A percentile compares a stretch with the other conserved stretches of the same genome.
These are phyloP conservation scores for Anas platyrhynchos DNA, from an alignment of 2,113 vertebrate genomes.

Conservation along the genomic window DNA sequence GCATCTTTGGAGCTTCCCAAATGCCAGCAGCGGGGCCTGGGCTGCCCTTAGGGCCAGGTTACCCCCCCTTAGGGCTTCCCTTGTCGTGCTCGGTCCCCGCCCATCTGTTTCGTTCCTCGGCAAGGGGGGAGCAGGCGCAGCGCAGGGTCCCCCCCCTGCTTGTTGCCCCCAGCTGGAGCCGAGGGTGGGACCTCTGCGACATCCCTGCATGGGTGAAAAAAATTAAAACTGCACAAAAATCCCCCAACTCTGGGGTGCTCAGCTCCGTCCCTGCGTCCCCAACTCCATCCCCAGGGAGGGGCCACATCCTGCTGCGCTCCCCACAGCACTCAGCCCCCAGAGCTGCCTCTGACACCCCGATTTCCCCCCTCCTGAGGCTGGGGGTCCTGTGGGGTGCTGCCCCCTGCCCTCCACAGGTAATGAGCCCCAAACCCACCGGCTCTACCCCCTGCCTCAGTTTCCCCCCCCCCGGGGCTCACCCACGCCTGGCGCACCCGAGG, in stretches of 20 bases:
- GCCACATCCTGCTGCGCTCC: too few relatives aligned
- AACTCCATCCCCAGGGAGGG: too few relatives aligned
- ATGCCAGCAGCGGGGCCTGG: background rate
- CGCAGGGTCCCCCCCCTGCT: background rate
- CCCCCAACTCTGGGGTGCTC: background rate
- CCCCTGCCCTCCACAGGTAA: background rate
- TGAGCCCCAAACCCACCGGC: background rate
- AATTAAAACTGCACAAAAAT: too few relatives aligned
- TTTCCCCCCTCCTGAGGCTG: too few relatives aligned
- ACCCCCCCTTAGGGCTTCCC: background rate
- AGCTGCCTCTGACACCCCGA: accelerated
- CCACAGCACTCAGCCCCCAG: background rate
- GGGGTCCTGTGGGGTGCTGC: background rate
- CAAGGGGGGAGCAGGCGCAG: too few relatives aligned
- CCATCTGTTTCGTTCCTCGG: background rate
- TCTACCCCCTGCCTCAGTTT: background rate
- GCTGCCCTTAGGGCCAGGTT: background rate
- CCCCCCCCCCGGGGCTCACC: background rate
- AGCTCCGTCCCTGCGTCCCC: accelerated
- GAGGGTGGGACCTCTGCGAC: background rate
- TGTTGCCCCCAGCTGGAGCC: background rate
- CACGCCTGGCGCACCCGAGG: accelerated
- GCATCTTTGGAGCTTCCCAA: background rate
- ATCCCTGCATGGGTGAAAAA: background rate
- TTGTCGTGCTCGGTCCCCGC: background rate